phyloP scores from a whole-genome alignment of 2,113 vertebrate genomes.

The Meles meles region DNA sequence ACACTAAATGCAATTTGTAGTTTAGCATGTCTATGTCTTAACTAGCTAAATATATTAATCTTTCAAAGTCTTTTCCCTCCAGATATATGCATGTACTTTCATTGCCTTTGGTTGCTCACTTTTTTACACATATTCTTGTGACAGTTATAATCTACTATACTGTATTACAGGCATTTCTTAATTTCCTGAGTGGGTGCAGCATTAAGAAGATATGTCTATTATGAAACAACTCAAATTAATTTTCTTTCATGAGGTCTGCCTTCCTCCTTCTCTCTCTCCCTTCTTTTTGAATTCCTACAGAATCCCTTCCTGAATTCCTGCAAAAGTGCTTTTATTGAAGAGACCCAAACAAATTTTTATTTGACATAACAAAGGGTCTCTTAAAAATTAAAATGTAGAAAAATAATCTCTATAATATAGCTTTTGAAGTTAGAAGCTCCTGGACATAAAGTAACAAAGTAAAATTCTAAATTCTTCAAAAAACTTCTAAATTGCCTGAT shows the following conservation, averaged over 20 bases:
- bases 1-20: not conserved
- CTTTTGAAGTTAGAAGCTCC: not conserved
- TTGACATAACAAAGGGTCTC: not conserved
- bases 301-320: not conserved
- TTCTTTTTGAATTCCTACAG: not conserved
- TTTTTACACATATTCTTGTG: not conserved
- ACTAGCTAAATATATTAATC: not conserved
- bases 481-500: not conserved
- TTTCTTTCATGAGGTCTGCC: not conserved
- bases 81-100: not conserved
- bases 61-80: not conserved
- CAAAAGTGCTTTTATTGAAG: not conserved
- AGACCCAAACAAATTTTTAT: not conserved
- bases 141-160: not conserved
- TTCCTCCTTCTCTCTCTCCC: not conserved
- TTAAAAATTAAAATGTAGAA: not conserved
- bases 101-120: not conserved
- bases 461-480: not conserved
- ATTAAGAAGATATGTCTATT: not conserved
- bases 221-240: not conserved
- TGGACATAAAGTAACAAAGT: not conserved
- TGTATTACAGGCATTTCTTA: not conserved
- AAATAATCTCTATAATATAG: not conserved
- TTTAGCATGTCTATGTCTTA: not conserved
- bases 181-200: not conserved